A percentile compares a stretch with the other conserved stretches of the same genome.
Conservation (phyloP, 2,888 invertebrate species). For the Scaptomyza flava region DNA sequence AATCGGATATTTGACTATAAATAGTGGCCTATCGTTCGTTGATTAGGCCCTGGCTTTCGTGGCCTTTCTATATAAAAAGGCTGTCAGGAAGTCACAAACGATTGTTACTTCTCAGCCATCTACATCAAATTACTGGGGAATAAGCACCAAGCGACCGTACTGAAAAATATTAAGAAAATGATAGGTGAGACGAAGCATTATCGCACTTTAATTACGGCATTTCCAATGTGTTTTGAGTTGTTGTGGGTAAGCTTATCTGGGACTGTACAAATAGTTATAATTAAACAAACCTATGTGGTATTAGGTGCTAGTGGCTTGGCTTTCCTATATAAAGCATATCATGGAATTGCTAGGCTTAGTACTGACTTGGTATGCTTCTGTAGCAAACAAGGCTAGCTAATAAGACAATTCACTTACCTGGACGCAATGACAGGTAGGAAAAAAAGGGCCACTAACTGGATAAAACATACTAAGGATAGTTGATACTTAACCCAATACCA, state of each 20-base stretch:
- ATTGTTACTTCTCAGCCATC: slow-evolving; percentile 1
- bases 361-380: slow-evolving; percentile 39
- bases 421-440: slow-evolving; percentile 48
- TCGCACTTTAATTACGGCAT: slow-evolving; percentile 63
- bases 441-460: slow-evolving; percentile 16
- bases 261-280: slow-evolving; percentile 61
- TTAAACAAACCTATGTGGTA: slow-evolving; percentile 52
- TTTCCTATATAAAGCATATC: slow-evolving; percentile 59
- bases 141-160: background rate
- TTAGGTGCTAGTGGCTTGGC: slow-evolving; percentile 35
- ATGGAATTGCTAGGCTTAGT: slow-evolving; percentile 36
- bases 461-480: slow-evolving; percentile 11
- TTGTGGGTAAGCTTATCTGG: slow-evolving; percentile 56
- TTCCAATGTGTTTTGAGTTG: slow-evolving; percentile 34
- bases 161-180: slow-evolving; percentile 35
- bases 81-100: background rate
- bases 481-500: background rate
- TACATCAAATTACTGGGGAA: slow-evolving; percentile 6
- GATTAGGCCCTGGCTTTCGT: background rate
- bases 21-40: slow-evolving; percentile 14
- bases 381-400: slow-evolving; percentile 48
- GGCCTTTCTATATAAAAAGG: slow-evolving; percentile 14
- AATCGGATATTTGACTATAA: slow-evolving; percentile 28
- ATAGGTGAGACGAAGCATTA: slow-evolving; percentile 39
- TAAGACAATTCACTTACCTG: slow-evolving; percentile 20